These are phyloP conservation scores for Emydura subglobosa DNA, from an alignment of 2,113 vertebrate genomes.

Conservation along the genomic window DNA sequence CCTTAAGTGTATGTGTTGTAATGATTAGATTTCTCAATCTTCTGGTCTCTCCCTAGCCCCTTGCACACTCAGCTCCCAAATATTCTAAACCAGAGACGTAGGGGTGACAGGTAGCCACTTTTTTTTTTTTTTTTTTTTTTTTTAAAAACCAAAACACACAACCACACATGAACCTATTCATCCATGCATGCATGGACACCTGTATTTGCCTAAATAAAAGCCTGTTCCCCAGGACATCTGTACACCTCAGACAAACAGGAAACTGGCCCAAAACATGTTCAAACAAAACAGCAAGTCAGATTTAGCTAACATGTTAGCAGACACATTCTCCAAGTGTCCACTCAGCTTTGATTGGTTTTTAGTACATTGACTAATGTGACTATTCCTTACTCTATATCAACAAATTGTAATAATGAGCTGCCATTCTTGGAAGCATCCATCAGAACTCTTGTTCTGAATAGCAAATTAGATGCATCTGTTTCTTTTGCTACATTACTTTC, in stretches of 20 bases:
- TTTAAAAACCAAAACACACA: not conserved
- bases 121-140: not conserved
- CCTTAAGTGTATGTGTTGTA: not conserved
- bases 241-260: fast-evolving
- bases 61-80: not conserved
- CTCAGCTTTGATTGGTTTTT: not conserved
- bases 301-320: not conserved
- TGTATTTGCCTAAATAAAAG: fast-evolving
- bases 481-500: conserved; percentile 15
- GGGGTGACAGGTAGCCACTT: not conserved
- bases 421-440: not conserved
- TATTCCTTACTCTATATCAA: not conserved
- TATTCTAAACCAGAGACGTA: not conserved
- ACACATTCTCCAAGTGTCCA: not conserved
- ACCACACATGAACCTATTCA: fast-evolving
- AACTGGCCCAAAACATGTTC: fast-evolving
- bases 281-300: not conserved
- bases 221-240: not conserved
- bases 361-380: not conserved
- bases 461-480: conserved; percentile 45
- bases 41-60: not conserved
- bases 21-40: not conserved
- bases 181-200: not conserved
- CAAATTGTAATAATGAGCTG: not conserved
- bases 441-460: conserved; percentile 27